Evolutionary conservation across 92 coral and sea anemone genomes (phyloP), one percentile per base, ranked within the genome.

Genomic region (Porites cylindrica): DNA sequence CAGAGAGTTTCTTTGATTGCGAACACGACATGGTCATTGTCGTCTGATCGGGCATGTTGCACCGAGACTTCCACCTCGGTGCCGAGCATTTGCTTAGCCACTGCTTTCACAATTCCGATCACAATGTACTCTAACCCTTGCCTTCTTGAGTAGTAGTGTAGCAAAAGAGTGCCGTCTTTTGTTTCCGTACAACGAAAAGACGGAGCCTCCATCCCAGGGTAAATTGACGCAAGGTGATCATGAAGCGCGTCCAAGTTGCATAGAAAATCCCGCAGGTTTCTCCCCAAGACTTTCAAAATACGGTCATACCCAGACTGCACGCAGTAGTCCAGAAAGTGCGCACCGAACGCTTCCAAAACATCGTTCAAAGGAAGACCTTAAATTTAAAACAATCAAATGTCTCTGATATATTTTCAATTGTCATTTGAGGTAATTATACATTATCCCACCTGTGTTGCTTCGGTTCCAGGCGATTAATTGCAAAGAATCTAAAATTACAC

Each of bases 201-300:
- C 10, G 99, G 99, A 11, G 99, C 99, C 67, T 95, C 97, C 99
- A 97, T 97, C 23, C 99, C 99, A 0, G 98, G 98, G 91, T 97
- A 97, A 70, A 97, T 97, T 13, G 95, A 77, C 26, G 98, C 98
- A n/a, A 97, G 92, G 75, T 97, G 99, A 62, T 97, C 99, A 47
- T 97, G 99, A 1, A 97, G 96, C 0, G 99, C 99, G 52, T 97
- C 99, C 59, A 97, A 92, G 62, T 97, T 97, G 87, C 99, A 95
- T 66, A 97, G 93, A 85, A 97, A 97, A 72, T 97, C 99, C 87
- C 95, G 96, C 92, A 97, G 82, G 73, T 97, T 97, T 75, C 99
- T 85, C 6, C 99, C 99, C 72, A 97, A 96, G 2, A 97, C 99
- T 18, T 96, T 95, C 84, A 97, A 77, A 50, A 97, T 97, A 53